A percentile compares a stretch with the other conserved stretches of the same genome.
Conservation (phyloP, 1,140 invertebrate species). For the Bombus fervidus region DNA sequence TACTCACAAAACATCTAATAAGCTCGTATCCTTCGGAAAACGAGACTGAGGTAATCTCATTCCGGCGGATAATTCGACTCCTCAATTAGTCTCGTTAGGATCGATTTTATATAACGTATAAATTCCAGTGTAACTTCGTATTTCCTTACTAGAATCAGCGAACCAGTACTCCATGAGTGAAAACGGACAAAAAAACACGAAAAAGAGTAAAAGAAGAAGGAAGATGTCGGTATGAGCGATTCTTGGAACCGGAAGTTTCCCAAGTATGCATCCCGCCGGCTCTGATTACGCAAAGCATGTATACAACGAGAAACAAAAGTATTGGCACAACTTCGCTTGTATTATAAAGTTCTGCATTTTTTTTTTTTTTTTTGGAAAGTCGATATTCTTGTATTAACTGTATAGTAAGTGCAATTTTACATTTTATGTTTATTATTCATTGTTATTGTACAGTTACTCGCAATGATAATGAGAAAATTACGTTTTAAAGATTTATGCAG, state of each 20-base stretch:
- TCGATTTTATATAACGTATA: constrained; percentile 8
- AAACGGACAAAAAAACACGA: background rate
- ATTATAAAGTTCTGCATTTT: background rate
- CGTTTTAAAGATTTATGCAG: background rate
- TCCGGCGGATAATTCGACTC: background rate
- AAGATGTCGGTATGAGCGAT: background rate
- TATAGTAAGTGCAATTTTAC: background rate
- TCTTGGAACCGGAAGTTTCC: constrained; percentile 12
- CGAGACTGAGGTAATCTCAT: background rate
- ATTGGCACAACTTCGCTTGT: background rate
- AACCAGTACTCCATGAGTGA: background rate
- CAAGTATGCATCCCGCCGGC: background rate
- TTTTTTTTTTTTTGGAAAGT: background rate
- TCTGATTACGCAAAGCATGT: too few species aligned
- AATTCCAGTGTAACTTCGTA: background rate
- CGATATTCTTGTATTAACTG: background rate
- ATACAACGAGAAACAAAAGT: background rate
- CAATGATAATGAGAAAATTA: background rate
- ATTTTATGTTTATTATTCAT: background rate
- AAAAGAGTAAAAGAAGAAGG: background rate
- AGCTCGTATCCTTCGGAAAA: background rate
- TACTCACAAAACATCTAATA: background rate
- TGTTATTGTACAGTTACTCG: background rate
- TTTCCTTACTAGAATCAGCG: background rate
- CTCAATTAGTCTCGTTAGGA: constrained; percentile 12